These are phyloP conservation scores for Seira musarum DNA, from an alignment of 2,888 invertebrate genomes.

Conservation along the genomic window DNA sequence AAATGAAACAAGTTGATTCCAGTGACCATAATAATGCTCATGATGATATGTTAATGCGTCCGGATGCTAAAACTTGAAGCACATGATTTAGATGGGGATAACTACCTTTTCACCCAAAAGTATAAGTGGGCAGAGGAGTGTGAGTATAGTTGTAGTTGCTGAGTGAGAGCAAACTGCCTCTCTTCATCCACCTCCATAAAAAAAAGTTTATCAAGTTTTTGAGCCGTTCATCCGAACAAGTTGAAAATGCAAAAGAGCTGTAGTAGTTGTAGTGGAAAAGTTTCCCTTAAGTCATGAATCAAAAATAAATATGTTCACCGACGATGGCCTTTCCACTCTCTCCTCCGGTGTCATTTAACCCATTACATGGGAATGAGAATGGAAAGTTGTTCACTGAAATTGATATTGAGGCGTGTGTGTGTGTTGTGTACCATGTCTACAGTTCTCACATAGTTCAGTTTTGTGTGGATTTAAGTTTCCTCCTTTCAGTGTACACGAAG, in stretches of 20 bases:
- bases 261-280: too few relatives aligned
- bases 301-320: not conserved
- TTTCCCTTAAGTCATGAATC: not conserved
- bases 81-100: slow-evolving; percentile 2
- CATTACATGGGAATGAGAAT: not conserved
- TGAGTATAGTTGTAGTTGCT: too few relatives aligned
- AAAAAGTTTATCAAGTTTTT: slow-evolving; percentile 1
- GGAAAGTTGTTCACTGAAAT: not conserved
- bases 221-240: not conserved
- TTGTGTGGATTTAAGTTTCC: too few relatives aligned
- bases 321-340: not conserved
- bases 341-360: not conserved
- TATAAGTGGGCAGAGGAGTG: too few relatives aligned
- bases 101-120: too few relatives aligned
- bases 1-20: slow-evolving; percentile 6
- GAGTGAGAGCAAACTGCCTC: too few relatives aligned
- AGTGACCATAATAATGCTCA: slow-evolving; percentile 18
- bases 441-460: too few relatives aligned
- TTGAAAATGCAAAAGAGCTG: not conserved
- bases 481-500: not conserved
- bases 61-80: slow-evolving; percentile 8
- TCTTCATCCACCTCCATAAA: not conserved
- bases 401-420: not conserved
- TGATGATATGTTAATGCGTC: slow-evolving; percentile 41
- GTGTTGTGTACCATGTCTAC: not conserved